Conservation (phyloP, 2,888 invertebrate genomes). For the Agriopis leucophaearia region DNA sequence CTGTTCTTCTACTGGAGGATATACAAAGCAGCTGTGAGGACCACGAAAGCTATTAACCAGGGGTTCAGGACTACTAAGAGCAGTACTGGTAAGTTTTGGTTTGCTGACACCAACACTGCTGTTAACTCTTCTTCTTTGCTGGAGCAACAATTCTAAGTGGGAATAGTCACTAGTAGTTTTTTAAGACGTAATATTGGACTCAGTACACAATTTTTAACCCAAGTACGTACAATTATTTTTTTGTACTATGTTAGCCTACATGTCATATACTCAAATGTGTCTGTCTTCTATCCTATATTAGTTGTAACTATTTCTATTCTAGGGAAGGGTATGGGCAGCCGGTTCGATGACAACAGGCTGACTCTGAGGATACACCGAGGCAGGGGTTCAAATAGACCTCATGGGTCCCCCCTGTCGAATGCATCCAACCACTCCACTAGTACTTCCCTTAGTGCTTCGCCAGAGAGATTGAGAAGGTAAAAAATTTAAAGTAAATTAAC, state of each 20-base stretch:
- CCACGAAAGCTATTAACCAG: constrained; percentile 96
- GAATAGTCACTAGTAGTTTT: no score
- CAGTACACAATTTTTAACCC: no score
- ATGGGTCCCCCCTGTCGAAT: constrained; percentile 89
- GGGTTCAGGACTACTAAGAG: constrained; percentile 96
- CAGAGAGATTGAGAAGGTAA: constrained; percentile 85
- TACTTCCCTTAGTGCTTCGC: constrained; percentile 89
- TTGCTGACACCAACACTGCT: neutral
- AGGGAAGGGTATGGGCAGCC: constrained; percentile 89
- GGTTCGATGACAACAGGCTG: constrained; percentile 96
- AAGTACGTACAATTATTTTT: no score
- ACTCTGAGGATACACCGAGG: constrained; percentile 97
- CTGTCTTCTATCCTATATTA: no score
- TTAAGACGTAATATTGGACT: no score
- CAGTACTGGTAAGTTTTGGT: constrained; percentile 52
- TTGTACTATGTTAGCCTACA: no score
- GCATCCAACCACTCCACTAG: constrained; percentile 90
- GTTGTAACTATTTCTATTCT: constrained; percentile 40
- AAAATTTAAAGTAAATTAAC: neutral
- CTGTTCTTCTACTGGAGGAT: constrained; percentile 99
- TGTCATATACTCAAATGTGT: no score
- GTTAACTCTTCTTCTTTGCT: neutral
- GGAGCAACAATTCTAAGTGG: no score
- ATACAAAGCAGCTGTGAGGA: constrained; percentile 96
- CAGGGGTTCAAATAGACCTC: constrained; percentile 91